Percentiles rank a stretch among this genome's conserved stretches.
Conservation (phyloP, 2,797 vertebrate species). For the Calcarius lapponicus region DNA sequence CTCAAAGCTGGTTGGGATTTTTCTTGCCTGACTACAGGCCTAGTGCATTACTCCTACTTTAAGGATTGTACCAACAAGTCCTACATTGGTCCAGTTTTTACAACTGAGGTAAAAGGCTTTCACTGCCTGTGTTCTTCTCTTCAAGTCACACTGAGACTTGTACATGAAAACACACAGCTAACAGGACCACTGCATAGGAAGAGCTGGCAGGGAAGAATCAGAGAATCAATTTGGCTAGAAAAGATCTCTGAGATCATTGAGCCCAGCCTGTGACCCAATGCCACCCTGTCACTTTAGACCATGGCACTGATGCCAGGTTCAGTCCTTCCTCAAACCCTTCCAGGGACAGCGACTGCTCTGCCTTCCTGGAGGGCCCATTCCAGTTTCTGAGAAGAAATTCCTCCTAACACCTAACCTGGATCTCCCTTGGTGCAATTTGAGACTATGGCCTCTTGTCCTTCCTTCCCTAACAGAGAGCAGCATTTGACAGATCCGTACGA, state of each 20-base stretch:
- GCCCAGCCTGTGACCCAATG: not conserved
- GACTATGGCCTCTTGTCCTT: no score
- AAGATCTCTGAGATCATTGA: fast-evolving
- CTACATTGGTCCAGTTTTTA: not conserved
- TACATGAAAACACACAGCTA: not conserved
- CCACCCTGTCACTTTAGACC: fast-evolving
- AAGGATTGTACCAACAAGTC: not conserved
- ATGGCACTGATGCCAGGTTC: not conserved
- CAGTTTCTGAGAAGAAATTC: not conserved
- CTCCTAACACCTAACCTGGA: no score
- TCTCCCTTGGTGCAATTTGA: no score
- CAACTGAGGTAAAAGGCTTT: not conserved
- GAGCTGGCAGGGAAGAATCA: not conserved
- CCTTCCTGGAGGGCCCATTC: no score
- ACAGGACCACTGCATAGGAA: not conserved
- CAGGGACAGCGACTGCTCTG: not conserved
- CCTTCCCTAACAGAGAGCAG: not conserved
- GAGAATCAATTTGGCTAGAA: not conserved
- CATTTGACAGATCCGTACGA: fast-evolving
- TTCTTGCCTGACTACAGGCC: not conserved
- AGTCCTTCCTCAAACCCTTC: no score
- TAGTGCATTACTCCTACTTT: not conserved
- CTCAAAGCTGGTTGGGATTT: not conserved
- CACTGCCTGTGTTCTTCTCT: not conserved
- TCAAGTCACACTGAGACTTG: not conserved